Percentiles rank a stretch among this genome's conserved stretches.
Evolutionary conservation across 2,888 invertebrate species (phyloP).

Genomic region (Nomada ruficornis): DNA sequence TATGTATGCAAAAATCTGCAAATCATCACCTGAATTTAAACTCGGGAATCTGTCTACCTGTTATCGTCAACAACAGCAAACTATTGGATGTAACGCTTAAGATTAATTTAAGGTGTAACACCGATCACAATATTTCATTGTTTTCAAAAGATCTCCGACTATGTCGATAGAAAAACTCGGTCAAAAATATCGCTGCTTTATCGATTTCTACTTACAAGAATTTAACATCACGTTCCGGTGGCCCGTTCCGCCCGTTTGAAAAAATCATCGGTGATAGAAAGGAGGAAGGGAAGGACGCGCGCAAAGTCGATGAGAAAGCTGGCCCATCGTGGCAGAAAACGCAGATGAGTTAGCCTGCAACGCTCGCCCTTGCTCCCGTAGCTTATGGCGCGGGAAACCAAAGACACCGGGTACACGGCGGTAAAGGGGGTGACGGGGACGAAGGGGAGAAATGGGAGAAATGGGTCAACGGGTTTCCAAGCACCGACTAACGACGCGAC

Average conservation of each 20-base stretch:
- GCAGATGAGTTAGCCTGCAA: too few relatives aligned
- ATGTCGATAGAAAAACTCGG: slow-evolving; percentile 77
- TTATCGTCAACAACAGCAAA: slow-evolving; percentile 81
- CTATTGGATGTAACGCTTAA: slow-evolving; percentile 74
- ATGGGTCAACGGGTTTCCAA: slow-evolving; percentile 42
- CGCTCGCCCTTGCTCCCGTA: background rate
- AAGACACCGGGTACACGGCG: background rate
- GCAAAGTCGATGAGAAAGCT: too few relatives aligned
- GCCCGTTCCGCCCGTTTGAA: slow-evolving; percentile 41
- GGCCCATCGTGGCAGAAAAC: too few relatives aligned
- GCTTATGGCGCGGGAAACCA: too few relatives aligned
- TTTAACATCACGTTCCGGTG: slow-evolving; percentile 48
- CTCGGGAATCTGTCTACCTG: slow-evolving; percentile 59
- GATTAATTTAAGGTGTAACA: slow-evolving; percentile 75
- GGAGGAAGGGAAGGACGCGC: background rate
- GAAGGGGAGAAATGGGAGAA: slow-evolving; percentile 26
- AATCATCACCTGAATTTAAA: slow-evolving; percentile 29
- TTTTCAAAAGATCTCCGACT: slow-evolving; percentile 69
- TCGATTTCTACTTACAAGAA: slow-evolving; percentile 61
- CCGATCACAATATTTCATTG: slow-evolving; percentile 77
- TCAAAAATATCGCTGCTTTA: slow-evolving; percentile 78
- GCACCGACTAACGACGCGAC: slow-evolving; percentile 30
- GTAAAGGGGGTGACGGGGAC: background rate
- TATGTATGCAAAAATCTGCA: slow-evolving; percentile 33
- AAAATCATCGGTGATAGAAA: background rate